Evolutionary conservation across 2,113 vertebrate genomes (phyloP).

Genomic region (Notechis scutatus): DNA sequence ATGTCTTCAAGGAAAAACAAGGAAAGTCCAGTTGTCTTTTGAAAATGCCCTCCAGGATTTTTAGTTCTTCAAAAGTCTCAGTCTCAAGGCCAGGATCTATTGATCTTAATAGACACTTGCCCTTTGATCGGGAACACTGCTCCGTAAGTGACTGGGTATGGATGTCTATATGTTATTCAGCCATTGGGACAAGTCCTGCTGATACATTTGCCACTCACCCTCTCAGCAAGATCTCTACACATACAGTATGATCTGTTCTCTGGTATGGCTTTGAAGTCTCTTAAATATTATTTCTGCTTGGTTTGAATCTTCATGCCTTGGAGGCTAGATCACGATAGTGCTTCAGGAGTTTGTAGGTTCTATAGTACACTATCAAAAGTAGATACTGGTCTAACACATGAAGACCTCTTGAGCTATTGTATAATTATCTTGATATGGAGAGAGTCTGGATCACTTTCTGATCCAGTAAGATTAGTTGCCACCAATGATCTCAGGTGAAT

Average conservation of each 20-base stretch:
- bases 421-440: neutral
- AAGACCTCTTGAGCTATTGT: neutral
- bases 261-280: neutral
- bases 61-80: neutral
- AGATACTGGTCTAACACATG: neutral
- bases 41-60: neutral
- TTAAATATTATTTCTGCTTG: neutral
- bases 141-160: neutral
- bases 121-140: neutral
- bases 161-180: neutral
- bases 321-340: neutral
- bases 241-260: neutral
- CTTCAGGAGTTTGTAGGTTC: neutral
- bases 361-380: neutral
- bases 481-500: neutral
- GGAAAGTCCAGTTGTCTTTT: no score
- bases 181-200: neutral
- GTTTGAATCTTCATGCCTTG: neutral
- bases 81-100: neutral
- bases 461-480: neutral
- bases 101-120: neutral
- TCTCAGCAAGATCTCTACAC: neutral
- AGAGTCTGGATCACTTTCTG: neutral
- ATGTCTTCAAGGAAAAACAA: no score
- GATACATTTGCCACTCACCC: neutral